Base-by-base conservation (phyloP, 2,888 invertebrate genomes). In the Cataglyphis livida region DNA sequence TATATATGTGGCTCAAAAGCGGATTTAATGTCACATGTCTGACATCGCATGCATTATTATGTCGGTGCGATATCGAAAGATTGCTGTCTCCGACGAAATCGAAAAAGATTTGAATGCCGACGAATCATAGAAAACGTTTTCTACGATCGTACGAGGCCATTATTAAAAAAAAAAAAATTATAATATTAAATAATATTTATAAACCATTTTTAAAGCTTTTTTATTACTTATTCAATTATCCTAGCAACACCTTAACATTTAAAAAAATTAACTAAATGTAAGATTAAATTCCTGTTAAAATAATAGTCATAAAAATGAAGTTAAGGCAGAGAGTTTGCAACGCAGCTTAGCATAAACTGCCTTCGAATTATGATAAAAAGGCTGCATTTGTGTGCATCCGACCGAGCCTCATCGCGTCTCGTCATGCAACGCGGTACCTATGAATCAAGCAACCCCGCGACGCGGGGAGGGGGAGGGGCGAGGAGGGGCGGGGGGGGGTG, bases 41-140 rank as follows among this genome's bases (percentile, higher is more conserved):
- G 91, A 91, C 91, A 88, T 92, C 91, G 92, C 91, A 91, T 92
- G 92, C 85, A 88, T 82, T 83, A 89, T 89, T 87, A 84, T 87
- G 87, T 82, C 76, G 70, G 35, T 66, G 57, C 81, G 84, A 86
- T 85, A 82, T 66, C 84, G 83, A 85, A 65, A 65, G 25, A 41
- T 62, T 65, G 7, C 68, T 54, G n/a, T 51, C n/a, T n/a, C 51
- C 44, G 25, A 41, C 21, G 65, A 41, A 41, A 78, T 79, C 61
- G 25, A 41, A 25, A 15, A 41, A 65, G 41, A 65, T 65, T 65
- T 15, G 65, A 65, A 65, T n/a, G 51, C 15, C 25, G 25, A 7
- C 65, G 10, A 21, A 6, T 9, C 38, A 5, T 15, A 15, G 64
- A 15, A 9, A 41, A 41, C 21, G 15, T 64, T 44, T 15, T 15